Conservation (phyloP, 1,140 invertebrate species). For the Drosophila nigrodunni region DNA sequence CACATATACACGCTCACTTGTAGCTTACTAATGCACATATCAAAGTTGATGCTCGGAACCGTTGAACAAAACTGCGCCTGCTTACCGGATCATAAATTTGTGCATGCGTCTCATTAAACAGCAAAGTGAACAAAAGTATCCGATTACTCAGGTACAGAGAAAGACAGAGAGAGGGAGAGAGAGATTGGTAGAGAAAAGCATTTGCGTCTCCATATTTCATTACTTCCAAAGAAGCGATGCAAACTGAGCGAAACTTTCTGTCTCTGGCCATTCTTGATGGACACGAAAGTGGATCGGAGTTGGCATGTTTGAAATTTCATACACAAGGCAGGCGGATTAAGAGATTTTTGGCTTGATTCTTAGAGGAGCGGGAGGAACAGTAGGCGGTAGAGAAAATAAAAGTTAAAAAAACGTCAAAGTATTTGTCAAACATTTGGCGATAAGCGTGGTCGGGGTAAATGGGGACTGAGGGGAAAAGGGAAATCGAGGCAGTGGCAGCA, state of each 20-base stretch:
- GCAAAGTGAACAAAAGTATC: slow-evolving; percentile 82
- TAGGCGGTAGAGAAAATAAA: slow-evolving; percentile 22
- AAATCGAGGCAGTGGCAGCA: slow-evolving; percentile 16
- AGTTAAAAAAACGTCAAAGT: slow-evolving; percentile 28
- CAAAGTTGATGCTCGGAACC: slow-evolving; percentile 29
- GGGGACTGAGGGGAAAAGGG: background rate
- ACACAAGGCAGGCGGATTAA: slow-evolving; percentile 78
- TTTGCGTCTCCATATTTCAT: slow-evolving; percentile 29
- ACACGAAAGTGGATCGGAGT: slow-evolving; percentile 76
- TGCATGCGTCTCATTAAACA: slow-evolving; percentile 84
- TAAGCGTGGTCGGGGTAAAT: slow-evolving; percentile 2
- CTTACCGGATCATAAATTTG: slow-evolving; percentile 83
- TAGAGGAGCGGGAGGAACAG: background rate
- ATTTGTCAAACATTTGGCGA: slow-evolving; percentile 32
- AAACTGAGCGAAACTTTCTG: slow-evolving; percentile 11
- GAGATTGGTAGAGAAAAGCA: slow-evolving; percentile 6
- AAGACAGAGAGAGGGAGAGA: slow-evolving; percentile 8
- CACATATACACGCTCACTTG: background rate
- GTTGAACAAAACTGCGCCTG: slow-evolving; percentile 82
- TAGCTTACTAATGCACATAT: slow-evolving; percentile 22
- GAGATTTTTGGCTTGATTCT: slow-evolving; percentile 54
- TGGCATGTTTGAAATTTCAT: slow-evolving; percentile 83
- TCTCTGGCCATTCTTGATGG: slow-evolving; percentile 60
- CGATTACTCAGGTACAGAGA: slow-evolving; percentile 55
- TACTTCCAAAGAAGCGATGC: slow-evolving; percentile 60